A percentile compares a stretch with the other conserved stretches of the same genome.
Evolutionary conservation across 2,797 vertebrate genomes (phyloP).

Genomic region (Mareca penelope): DNA sequence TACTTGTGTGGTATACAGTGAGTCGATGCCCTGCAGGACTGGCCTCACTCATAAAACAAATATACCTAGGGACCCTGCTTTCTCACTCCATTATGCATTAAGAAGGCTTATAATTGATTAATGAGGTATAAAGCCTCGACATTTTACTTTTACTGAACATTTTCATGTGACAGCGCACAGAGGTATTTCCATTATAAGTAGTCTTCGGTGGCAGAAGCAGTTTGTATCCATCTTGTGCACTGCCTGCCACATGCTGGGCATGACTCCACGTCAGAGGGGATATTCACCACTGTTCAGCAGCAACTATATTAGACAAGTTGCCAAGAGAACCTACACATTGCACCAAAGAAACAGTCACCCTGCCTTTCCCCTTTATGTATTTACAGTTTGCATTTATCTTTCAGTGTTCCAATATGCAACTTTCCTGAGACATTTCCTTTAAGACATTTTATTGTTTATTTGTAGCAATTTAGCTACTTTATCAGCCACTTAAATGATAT

Average conservation of each 20-base stretch:
- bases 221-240: not conserved
- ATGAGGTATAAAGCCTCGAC: not conserved
- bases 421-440: not conserved
- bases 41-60: not conserved
- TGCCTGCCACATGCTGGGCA: not conserved
- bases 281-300: not conserved
- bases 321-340: not conserved
- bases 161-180: not conserved
- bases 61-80: not conserved
- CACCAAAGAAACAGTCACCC: not conserved
- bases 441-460: constrained; percentile 36
- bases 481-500: constrained; percentile 5
- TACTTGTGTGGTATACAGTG: not conserved
- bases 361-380: not conserved
- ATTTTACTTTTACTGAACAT: not conserved
- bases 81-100: not conserved
- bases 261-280: not conserved
- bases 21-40: not conserved
- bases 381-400: constrained; percentile 20
- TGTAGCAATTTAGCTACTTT: constrained; percentile 28
- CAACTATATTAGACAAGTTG: not conserved
- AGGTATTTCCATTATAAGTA: not conserved
- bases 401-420: not conserved
- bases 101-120: not conserved
- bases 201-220: not conserved